Percentiles rank a stretch among this genome's conserved stretches.
These are phyloP conservation scores for Dufourea novaeangliae DNA, from an alignment of 1,140 invertebrate species.

Conservation along the genomic window DNA sequence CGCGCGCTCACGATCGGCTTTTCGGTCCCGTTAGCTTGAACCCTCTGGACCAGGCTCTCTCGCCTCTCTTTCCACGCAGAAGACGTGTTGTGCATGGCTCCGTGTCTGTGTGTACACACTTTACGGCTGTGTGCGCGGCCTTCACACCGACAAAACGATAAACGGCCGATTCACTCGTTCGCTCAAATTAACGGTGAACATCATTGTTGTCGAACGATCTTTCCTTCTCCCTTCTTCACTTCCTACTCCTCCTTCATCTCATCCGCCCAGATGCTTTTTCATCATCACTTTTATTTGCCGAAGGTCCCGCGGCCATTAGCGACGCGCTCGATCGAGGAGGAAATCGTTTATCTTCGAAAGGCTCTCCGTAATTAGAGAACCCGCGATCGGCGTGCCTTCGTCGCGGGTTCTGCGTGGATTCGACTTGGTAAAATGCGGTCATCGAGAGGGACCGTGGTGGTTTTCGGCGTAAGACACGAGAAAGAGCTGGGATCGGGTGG, in stretches of 20 bases:
- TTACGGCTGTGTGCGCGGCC: slow-evolving; percentile 23
- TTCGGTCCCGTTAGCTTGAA: slow-evolving; percentile 75
- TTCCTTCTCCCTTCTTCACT: too few species aligned
- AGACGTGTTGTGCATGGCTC: slow-evolving; percentile 16
- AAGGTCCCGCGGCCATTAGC: slow-evolving; percentile 14
- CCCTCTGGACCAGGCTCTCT: slow-evolving; percentile 70
- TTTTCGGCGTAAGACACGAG: slow-evolving; percentile 6
- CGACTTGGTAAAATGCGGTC: slow-evolving; percentile 17
- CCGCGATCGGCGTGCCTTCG: neutral
- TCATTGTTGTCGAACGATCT: slow-evolving; percentile 61
- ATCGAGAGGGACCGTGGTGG: neutral
- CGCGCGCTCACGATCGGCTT: slow-evolving; percentile 68
- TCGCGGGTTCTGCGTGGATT: neutral
- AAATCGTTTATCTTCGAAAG: slow-evolving; percentile 32
- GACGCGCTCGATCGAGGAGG: slow-evolving; percentile 26
- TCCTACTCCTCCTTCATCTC: neutral
- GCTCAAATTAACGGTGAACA: slow-evolving; percentile 73
- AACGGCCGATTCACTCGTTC: slow-evolving; percentile 49
- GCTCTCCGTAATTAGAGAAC: slow-evolving; percentile 41
- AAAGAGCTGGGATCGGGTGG: neutral
- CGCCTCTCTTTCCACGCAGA: slow-evolving; percentile 44
- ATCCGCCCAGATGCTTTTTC: neutral
- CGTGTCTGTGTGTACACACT: slow-evolving; percentile 17
- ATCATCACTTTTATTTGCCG: slow-evolving; percentile 22
- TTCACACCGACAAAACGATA: slow-evolving; percentile 42